These are phyloP conservation scores for Puffinus mauretanicus DNA, from an alignment of 2,113 vertebrate species.

Conservation along the genomic window DNA sequence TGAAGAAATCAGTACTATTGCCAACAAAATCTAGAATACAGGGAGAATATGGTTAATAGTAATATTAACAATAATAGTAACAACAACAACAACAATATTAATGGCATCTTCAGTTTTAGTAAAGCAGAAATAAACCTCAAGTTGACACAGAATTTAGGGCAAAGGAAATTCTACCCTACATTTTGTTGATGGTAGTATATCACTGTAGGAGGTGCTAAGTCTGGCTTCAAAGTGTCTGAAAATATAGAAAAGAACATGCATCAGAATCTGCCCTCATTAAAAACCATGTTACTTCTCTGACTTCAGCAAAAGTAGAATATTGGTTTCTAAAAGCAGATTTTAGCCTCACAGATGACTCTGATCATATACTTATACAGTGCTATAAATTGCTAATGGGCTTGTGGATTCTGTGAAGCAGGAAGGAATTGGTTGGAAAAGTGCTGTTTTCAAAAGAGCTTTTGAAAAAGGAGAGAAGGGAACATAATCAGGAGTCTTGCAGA, in stretches of 20 bases:
- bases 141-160: neutral
- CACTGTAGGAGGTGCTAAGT: slow-evolving; percentile 27
- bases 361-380: slow-evolving; percentile 19
- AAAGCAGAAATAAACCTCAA: neutral
- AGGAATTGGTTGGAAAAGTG: slow-evolving; percentile 47
- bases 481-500: neutral
- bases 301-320: slow-evolving; percentile 23
- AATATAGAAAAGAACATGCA: slow-evolving; percentile 30
- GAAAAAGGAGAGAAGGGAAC: neutral
- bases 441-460: slow-evolving; percentile 36
- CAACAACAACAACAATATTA: neutral
- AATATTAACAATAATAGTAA: neutral
- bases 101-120: neutral
- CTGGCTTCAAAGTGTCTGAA: slow-evolving; percentile 15
- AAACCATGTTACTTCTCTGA: neutral
- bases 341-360: slow-evolving; percentile 29
- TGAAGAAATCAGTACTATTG: neutral
- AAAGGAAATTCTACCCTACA: neutral
- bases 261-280: slow-evolving; percentile 39
- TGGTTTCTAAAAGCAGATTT: slow-evolving; percentile 46
- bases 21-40: neutral
- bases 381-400: slow-evolving; percentile 57
- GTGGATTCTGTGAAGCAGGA: slow-evolving; percentile 45
- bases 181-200: neutral
- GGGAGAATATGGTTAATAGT: neutral